These are phyloP conservation scores for Lepus timidus DNA, from an alignment of 2,113 vertebrate genomes.

Conservation along the genomic window DNA sequence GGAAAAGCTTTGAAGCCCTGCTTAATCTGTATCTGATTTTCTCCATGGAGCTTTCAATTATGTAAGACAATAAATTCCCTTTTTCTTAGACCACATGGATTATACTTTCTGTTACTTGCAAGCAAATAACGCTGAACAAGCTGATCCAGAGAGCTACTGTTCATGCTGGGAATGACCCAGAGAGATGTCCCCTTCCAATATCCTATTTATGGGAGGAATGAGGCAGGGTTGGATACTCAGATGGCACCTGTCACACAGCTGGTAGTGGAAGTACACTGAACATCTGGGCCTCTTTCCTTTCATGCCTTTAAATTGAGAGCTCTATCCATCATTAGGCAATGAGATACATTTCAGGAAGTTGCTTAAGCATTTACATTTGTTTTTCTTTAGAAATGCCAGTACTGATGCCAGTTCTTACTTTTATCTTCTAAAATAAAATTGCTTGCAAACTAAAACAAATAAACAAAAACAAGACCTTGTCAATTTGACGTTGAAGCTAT, in stretches of 20 bases:
- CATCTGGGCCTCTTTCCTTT: not conserved
- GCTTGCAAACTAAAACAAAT: not conserved
- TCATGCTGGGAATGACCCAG: not conserved
- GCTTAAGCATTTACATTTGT: not conserved
- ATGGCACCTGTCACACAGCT: too few relatives aligned
- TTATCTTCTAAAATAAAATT: constrained; percentile 32
- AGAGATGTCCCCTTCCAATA: not conserved
- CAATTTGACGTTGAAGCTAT: not conserved
- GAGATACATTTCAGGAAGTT: not conserved
- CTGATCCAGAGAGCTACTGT: not conserved
- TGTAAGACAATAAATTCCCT: not conserved
- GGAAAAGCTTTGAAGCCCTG: not conserved
- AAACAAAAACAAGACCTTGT: not conserved
- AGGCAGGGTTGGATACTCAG: not conserved
- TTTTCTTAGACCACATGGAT: not conserved
- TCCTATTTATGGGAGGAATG: not conserved
- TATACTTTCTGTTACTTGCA: constrained; percentile 41
- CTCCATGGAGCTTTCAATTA: not conserved
- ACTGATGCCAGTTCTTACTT: constrained; percentile 13
- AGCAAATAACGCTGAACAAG: not conserved
- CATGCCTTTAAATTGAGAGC: not conserved
- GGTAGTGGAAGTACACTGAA: not conserved
- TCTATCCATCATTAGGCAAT: not conserved
- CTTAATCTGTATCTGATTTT: not conserved
- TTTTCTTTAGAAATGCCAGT: not conserved